phyloP scores from a whole-genome alignment of 2,113 vertebrate species.

The Ophthalmolycus amberensis region DNA sequence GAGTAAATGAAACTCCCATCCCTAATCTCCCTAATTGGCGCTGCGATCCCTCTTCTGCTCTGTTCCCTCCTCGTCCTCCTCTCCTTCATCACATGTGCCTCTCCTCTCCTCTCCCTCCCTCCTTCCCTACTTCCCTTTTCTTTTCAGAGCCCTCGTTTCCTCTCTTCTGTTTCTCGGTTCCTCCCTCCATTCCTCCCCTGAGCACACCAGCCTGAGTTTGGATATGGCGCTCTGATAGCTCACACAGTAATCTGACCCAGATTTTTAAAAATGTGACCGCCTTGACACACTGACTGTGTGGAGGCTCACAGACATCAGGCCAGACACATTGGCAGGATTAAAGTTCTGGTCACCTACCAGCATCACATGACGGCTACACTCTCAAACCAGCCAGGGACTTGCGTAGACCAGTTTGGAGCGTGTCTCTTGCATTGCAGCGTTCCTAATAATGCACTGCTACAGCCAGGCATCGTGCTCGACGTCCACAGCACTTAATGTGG shows the following conservation, averaged over 20 bases:
- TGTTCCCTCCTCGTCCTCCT: background rate
- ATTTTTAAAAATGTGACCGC: slow-evolving; percentile 39
- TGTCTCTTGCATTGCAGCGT: slow-evolving; percentile 12
- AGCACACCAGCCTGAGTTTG: slow-evolving; percentile 36
- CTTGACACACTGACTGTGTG: slow-evolving; percentile 37
- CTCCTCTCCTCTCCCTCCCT: background rate
- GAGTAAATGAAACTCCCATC: background rate
- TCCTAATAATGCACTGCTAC: slow-evolving; percentile 29
- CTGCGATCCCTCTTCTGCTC: background rate
- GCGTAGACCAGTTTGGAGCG: slow-evolving; percentile 26
- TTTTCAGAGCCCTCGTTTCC: slow-evolving; percentile 3
- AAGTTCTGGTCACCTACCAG: slow-evolving; percentile 39
- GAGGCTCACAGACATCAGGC: slow-evolving; percentile 31
- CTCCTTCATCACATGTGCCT: slow-evolving; percentile 2
- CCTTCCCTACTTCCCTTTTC: background rate
- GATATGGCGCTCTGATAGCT: slow-evolving; percentile 19
- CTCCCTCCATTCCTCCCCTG: slow-evolving; percentile 20
- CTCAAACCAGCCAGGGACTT: slow-evolving; percentile 37
- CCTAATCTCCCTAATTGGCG: background rate
- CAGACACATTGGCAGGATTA: slow-evolving; percentile 55
- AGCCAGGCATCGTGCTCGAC: slow-evolving; percentile 17
- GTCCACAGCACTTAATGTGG: slow-evolving; percentile 29
- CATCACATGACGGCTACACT: slow-evolving; percentile 18
- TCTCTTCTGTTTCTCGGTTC: background rate
- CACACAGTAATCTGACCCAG: slow-evolving; percentile 64